Conservation (phyloP, 92 coral and sea anemone species). For the Pocillopora grandis region DNA sequence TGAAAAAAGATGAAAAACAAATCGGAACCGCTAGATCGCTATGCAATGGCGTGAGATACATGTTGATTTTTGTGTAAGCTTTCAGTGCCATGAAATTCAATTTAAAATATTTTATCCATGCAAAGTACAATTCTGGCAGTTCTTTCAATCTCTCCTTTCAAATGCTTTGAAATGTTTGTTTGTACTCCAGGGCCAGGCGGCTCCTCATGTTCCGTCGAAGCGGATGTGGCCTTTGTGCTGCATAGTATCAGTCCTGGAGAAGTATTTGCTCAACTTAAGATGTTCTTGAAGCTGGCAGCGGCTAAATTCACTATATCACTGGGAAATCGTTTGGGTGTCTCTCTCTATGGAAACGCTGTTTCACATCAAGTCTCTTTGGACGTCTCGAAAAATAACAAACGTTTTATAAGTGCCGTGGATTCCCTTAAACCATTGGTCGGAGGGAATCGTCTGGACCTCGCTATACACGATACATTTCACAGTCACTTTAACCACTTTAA, state of each 20-base stretch:
- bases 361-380: background rate
- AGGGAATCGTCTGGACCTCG: conserved; percentile 19
- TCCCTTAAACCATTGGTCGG: background rate
- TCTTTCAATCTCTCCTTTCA: background rate
- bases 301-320: background rate
- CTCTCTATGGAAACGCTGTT: background rate
- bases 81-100: no score
- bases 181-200: conserved; percentile 5
- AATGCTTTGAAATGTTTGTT: background rate
- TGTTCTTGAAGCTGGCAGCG: conserved; percentile 15
- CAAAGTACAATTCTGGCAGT: background rate
- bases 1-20: no score
- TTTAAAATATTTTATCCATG: no score
- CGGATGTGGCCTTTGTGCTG: conserved; percentile 10
- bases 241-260: background rate
- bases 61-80: no score
- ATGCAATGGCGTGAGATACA: no score
- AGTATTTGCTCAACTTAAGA: conserved; percentile 1
- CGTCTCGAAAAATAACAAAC: conserved; percentile 7
- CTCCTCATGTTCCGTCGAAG: background rate
- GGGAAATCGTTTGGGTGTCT: conserved; percentile 22
- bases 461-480: background rate
- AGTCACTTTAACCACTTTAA: background rate
- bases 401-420: background rate
- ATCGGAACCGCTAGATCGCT: no score